Base-by-base conservation (phyloP, 2,113 vertebrate species). In the Gallinago media region DNA sequence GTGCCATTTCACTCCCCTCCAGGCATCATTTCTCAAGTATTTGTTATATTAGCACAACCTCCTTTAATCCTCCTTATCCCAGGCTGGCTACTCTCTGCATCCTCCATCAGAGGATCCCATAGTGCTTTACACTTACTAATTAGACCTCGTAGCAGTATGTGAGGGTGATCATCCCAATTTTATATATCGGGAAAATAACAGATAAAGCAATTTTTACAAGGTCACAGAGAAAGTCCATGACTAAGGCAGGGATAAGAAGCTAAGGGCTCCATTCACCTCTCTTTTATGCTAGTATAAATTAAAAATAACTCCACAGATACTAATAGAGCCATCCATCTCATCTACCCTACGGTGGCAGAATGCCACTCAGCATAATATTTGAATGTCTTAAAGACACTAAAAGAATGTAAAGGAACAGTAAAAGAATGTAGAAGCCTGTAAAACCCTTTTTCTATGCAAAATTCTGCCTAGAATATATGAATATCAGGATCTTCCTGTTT, bases 71-170 rank as follows among this genome's bases (percentile, higher is more conserved):
- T 88, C 55, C 92, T 91, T 88, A 88, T 94, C 79, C 91, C 85
- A 88, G n/a, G 72, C 46, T 58, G 50, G 76, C 63, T 91, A 26
- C 38, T 46, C 50, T 80, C 59, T 40, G 67, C 86, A 92, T 74
- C 91, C 94, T 80, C 87, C 80, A 74, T 89, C 92, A 77, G 88
- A 94, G 71, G 55, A 90, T 86, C 94, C 90, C 67, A 61, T 32
- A 83, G 85, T 22, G 72, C 68, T 93, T 93, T 85, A 92, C 62
- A 82, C 46, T 95, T 94, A 70, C 75, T 90, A 94, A 94, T 96
- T 92, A 95, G 93, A 83, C 46, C 89, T 92, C 18, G 19, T 61
- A 89, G 52, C 46, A 62, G 49, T 32, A 71, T 66, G n/a, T 55
- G 58, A 88, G 70, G 46, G 59, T 47, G 88, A 92, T 83, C 71